A percentile compares a stretch with the other conserved stretches of the same genome.
Evolutionary conservation across 2,113 vertebrate species (phyloP).

Genomic region (Brachionichthys hirsutus): DNA sequence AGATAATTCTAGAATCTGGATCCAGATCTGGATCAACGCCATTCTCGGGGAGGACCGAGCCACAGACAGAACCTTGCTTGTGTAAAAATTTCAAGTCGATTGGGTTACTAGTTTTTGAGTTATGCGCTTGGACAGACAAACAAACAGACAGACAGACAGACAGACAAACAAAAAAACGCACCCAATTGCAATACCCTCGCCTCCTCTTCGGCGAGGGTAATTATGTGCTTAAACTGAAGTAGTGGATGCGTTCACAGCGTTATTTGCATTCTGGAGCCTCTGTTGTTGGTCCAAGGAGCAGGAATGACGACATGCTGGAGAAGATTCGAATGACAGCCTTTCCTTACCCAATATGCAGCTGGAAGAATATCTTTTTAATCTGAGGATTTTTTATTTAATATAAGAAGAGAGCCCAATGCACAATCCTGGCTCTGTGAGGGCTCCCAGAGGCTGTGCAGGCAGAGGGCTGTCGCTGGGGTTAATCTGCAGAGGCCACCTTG

Average conservation of each 20-base stretch:
- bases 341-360: conserved; percentile 61
- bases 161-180: no score
- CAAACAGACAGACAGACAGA: no score
- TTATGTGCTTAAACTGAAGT: conserved; percentile 26
- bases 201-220: no score
- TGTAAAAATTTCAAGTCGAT: no score
- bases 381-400: conserved; percentile 77
- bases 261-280: conserved; percentile 43
- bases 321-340: conserved; percentile 63
- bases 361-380: conserved; percentile 78
- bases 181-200: no score
- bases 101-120: no score
- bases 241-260: conserved; percentile 25
- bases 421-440: conserved; percentile 74
- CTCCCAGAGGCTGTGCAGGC: conserved; percentile 64
- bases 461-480: conserved; percentile 66
- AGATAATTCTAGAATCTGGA: no score
- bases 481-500: conserved; percentile 84
- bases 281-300: conserved; percentile 44
- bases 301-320: conserved; percentile 39
- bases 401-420: conserved; percentile 72
- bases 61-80: no score
- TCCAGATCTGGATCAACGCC: no score
- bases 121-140: no score
- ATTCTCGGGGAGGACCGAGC: no score